Base-by-base conservation (phyloP, 2,888 invertebrate genomes). In the Drosophila neonasuta region DNA sequence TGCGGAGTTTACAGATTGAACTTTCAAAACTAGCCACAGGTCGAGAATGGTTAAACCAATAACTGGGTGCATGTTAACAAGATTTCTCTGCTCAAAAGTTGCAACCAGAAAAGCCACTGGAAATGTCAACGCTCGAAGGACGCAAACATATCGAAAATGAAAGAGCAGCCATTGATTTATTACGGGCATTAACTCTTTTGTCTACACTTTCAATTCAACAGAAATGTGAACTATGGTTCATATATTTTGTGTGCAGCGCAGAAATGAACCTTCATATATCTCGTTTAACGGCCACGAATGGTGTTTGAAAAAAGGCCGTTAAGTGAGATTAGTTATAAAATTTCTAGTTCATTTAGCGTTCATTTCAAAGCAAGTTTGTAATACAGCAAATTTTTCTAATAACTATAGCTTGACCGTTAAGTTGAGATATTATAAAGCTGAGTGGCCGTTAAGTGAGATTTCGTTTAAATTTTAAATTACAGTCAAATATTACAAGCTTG, bases 21-120 rank as follows among this genome's bases (percentile, higher is more conserved):
- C 66, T 36, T 36, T 59, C 29, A 3, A 39, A 32, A 42, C 13
- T 32, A 30, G 24, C 10, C 50, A 65, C 8, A 71, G 71, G 61
- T 57, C 51, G 52, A 34, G 52, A 24, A 45, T 17, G 34, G 44
- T 45, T 66, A 52, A 54, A 36, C 8, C 61, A 41, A 46, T 54
- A 55, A 39, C 50, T 41, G 39, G 58, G 51, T 60, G 60, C 44
- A 45, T 52, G 49, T 52, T 52, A 60, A 54, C 68, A 62, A 49
- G 41, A 8, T 44, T 34, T 20, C 34, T 20, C 10, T 32, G 51
- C 50, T 49, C 59, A 32, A 46, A 24, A 58, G 41, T 45, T 57
- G 57, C 36, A 46, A 9, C 30, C 13, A 10, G 1, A 45, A 54
- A 65, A 36, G 44, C 56, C 15, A 39, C 49, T 29, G 7, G 41